A percentile compares a stretch with the other conserved stretches of the same genome.
phyloP scores from a whole-genome alignment of 2,113 vertebrate species.

The Alethe diademata region DNA sequence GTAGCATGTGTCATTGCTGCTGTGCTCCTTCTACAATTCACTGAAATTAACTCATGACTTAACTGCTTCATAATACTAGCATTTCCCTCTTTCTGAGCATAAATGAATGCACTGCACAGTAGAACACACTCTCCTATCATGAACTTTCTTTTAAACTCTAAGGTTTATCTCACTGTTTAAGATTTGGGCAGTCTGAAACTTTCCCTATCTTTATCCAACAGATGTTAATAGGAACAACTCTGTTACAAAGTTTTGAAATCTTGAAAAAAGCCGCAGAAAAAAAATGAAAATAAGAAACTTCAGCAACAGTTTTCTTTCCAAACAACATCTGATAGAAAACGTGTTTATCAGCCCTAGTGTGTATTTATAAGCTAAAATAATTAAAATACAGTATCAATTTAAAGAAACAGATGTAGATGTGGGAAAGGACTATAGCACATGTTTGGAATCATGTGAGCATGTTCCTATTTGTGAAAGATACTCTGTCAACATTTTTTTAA shows the following conservation, averaged over 20 bases:
- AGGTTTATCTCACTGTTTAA: neutral
- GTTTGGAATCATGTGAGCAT: constrained; percentile 42
- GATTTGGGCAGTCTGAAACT: neutral
- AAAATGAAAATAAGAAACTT: neutral
- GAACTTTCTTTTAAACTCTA: neutral
- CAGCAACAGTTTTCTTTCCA: neutral
- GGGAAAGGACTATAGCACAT: constrained; percentile 23
- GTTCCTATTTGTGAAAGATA: constrained; percentile 59
- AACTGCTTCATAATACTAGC: neutral
- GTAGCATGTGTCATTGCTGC: neutral
- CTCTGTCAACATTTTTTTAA: constrained; percentile 64
- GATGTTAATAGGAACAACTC: neutral
- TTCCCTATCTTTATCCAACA: neutral
- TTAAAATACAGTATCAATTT: constrained; percentile 63
- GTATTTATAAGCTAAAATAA: constrained; percentile 61
- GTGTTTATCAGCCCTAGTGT: constrained; percentile 24
- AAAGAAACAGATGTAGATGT: constrained; percentile 56
- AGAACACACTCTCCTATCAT: neutral
- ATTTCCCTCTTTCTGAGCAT: neutral
- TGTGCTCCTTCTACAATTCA: neutral
- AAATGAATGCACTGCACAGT: neutral
- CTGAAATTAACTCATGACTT: neutral
- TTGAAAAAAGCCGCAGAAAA: neutral
- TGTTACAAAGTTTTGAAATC: neutral
- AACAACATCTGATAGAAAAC: constrained; percentile 29